Evolutionary conservation across 1,140 invertebrate species (phyloP).

Genomic region (Achatina immaculata): DNA sequence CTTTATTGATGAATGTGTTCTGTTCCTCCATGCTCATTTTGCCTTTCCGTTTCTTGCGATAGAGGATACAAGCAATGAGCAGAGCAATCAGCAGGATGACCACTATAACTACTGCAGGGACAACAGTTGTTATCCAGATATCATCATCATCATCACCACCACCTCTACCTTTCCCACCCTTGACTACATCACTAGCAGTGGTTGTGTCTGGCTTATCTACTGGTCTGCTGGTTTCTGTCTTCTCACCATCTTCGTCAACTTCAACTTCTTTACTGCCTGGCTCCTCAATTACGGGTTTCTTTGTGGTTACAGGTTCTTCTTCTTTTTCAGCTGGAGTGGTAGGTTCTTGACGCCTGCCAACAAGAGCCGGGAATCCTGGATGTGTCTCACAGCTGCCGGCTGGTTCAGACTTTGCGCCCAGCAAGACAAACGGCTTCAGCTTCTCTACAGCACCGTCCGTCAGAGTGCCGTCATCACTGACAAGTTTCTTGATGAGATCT

Average conservation of each 20-base stretch:
- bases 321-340: not conserved
- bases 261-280: too few species aligned
- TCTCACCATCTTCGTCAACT: not conserved
- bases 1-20: slow-evolving; percentile 85
- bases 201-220: not conserved
- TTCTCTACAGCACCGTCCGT: slow-evolving; percentile 77
- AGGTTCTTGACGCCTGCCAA: too few species aligned
- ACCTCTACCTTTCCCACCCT: slow-evolving; percentile 22
- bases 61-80: slow-evolving; percentile 89
- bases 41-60: slow-evolving; percentile 84
- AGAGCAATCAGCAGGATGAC: slow-evolving; percentile 89
- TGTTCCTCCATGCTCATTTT: slow-evolving; percentile 82
- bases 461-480: slow-evolving; percentile 70
- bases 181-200: not conserved
- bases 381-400: not conserved
- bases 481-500: slow-evolving; percentile 76
- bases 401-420: not conserved
- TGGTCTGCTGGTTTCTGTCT: not conserved
- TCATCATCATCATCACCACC: slow-evolving; percentile 75
- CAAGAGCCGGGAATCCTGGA: not conserved
- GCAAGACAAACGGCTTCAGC: slow-evolving; percentile 80
- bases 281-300: not conserved
- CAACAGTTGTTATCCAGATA: slow-evolving; percentile 89
- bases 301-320: not conserved
- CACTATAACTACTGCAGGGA: slow-evolving; percentile 90